Conservation (phyloP, 64 coral and sea anemone species). For the Porites lutea region DNA sequence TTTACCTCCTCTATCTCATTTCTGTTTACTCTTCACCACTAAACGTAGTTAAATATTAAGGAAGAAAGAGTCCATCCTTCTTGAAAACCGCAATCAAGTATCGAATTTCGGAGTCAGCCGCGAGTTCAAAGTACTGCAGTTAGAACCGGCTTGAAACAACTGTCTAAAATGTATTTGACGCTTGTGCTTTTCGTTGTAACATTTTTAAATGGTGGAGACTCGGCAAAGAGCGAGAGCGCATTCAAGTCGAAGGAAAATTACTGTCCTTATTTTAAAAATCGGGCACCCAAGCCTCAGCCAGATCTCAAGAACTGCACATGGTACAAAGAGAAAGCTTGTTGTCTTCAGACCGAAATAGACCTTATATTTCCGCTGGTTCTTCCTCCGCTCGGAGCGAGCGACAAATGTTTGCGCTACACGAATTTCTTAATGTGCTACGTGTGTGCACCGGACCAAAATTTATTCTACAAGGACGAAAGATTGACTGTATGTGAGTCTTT, state of each 20-base stretch:
- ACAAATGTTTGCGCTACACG: slow-evolving; percentile 63
- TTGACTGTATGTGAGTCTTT: slow-evolving; percentile 86
- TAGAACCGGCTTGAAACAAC: background rate
- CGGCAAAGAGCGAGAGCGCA: background rate
- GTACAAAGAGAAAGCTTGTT: slow-evolving; percentile 89
- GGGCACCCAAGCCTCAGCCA: slow-evolving; percentile 88
- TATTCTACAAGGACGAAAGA: slow-evolving; percentile 82
- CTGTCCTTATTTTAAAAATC: slow-evolving; percentile 98
- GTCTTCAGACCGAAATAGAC: slow-evolving; percentile 80
- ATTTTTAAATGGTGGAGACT: background rate
- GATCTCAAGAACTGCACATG: slow-evolving; percentile 92
- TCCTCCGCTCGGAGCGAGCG: slow-evolving; percentile 74
- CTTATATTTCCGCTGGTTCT: slow-evolving; percentile 74
- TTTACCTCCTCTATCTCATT: background rate
- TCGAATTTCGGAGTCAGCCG: background rate
- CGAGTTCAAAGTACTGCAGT: background rate
- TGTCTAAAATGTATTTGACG: background rate
- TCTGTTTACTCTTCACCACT: slow-evolving; percentile 1
- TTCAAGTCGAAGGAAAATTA: slow-evolving; percentile 62
- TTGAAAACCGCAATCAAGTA: background rate
- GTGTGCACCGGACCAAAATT: slow-evolving; percentile 86
- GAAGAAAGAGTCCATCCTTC: background rate
- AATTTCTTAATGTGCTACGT: slow-evolving; percentile 94
- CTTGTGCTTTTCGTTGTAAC: background rate
- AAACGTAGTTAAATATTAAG: slow-evolving; percentile 28